phyloP scores from a whole-genome alignment of 2,797 vertebrate genomes.

The Neomorphus geoffroyi region DNA sequence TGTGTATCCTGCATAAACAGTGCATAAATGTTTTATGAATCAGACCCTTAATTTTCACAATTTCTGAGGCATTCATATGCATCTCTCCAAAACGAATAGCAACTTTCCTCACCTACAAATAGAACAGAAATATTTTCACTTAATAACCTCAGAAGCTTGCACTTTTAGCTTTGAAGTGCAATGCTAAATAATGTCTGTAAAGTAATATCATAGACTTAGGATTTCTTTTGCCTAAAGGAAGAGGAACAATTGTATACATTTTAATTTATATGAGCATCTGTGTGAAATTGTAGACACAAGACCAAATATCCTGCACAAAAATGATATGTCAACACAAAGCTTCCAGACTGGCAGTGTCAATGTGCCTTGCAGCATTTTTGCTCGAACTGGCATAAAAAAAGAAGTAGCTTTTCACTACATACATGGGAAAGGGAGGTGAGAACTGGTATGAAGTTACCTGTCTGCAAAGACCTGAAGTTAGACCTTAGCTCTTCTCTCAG shows the following conservation, averaged over 20 bases:
- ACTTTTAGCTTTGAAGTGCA: background rate
- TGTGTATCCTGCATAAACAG: conserved; percentile 12
- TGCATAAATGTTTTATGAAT: conserved; percentile 47
- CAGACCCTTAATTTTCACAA: conserved; percentile 45
- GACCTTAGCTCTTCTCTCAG: background rate
- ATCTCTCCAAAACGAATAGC: background rate
- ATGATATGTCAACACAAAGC: background rate
- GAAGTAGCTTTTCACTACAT: background rate
- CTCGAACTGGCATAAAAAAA: background rate
- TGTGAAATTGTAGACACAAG: background rate
- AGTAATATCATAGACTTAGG: background rate
- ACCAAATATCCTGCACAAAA: background rate
- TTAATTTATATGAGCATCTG: background rate
- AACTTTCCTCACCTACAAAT: conserved; percentile 2
- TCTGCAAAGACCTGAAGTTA: background rate
- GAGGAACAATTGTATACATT: background rate
- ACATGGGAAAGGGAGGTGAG: background rate
- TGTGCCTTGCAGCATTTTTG: conserved; percentile 13
- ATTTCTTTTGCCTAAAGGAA: background rate
- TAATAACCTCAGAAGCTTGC: background rate
- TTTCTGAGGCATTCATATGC: conserved; percentile 13
- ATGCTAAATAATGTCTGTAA: background rate
- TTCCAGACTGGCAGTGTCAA: background rate
- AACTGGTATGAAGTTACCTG: background rate
- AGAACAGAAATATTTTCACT: conserved; percentile 7